phyloP scores from a whole-genome alignment of 1,140 invertebrate genomes.

The Aphidius ervi region DNA sequence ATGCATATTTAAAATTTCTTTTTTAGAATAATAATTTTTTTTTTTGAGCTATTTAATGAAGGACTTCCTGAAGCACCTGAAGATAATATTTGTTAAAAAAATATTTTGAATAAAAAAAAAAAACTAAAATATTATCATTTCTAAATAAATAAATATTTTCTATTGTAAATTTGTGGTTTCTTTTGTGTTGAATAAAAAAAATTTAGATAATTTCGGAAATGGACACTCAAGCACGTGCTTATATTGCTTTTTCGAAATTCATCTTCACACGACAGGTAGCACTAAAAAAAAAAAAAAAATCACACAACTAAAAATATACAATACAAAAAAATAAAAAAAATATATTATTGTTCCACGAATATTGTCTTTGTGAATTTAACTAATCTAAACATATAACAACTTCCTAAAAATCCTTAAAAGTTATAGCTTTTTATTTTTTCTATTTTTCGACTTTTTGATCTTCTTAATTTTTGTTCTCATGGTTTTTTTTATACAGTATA shows the following conservation, averaged over 20 bases:
- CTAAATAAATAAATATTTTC: background rate
- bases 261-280: background rate
- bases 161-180: conserved; percentile 18
- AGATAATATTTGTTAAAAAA: background rate
- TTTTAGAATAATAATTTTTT: too few species aligned
- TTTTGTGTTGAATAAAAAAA: conserved; percentile 17
- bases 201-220: background rate
- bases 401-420: conserved; percentile 3
- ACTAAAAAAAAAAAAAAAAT: background rate
- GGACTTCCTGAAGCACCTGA: background rate
- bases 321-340: background rate
- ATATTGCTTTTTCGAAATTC: background rate
- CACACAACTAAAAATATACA: background rate
- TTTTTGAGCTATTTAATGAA: background rate
- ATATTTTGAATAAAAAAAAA: background rate
- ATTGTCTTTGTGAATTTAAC: conserved; percentile 1
- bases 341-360: conserved; percentile 6
- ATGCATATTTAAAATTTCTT: too few species aligned
- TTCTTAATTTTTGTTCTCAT: too few species aligned
- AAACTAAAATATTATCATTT: too few species aligned
- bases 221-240: background rate
- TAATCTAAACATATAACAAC: background rate
- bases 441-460: too few species aligned
- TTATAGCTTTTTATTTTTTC: background rate
- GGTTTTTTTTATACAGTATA: too few species aligned